Evolutionary conservation across 2,113 vertebrate species (phyloP), one percentile per base, ranked within the genome.

Genomic region (Catharus minimus): DNA sequence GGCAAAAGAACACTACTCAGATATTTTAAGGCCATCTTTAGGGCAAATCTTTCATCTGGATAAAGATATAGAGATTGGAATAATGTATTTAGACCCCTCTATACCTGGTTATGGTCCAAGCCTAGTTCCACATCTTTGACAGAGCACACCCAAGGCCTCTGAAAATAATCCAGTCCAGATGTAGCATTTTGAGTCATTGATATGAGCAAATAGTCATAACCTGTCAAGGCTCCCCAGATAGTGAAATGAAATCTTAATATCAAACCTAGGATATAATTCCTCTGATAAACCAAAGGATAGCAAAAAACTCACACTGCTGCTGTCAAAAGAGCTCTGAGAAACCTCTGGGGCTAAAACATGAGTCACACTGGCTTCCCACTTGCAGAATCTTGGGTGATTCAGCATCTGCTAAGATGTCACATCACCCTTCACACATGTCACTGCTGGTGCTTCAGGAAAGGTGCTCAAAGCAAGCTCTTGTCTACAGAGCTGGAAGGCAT

Each of bases 161-260:
- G 52, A 60, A 79, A 83, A 92, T 56, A 86, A 90, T 56, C 83
- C 83, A 60, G 52, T 33, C 60, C 52, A 88, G 80, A 77, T 77
- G 60, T 13, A 71, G 43, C 53, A 52, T 81, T 75, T 43, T 47
- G 62, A 88, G 68, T 44, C 47, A 71, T 83, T 13, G 21, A 26
- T 28, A 71, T 13, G 80, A 88, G 61, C 68, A 68, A 90, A 86
- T 8, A 52, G 76, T 77, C 86, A 83, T 64, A 92, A 92, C 69
- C 91, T 90, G 86, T 71, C 92, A 92, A 36, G 36, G 44, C 73
- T 90, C 67, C 56, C 55, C 73, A 76, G 88, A 90, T 5, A 84
- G 47, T 10, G 57, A 81, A 93, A 90, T 68, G 36, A 96, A 90
- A 80, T 75, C 50, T 89, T 81, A 81, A 74, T 82, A 90, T 69